phyloP scores from a whole-genome alignment of 2,888 invertebrate genomes.

The Stenoptilia bipunctidactyla region DNA sequence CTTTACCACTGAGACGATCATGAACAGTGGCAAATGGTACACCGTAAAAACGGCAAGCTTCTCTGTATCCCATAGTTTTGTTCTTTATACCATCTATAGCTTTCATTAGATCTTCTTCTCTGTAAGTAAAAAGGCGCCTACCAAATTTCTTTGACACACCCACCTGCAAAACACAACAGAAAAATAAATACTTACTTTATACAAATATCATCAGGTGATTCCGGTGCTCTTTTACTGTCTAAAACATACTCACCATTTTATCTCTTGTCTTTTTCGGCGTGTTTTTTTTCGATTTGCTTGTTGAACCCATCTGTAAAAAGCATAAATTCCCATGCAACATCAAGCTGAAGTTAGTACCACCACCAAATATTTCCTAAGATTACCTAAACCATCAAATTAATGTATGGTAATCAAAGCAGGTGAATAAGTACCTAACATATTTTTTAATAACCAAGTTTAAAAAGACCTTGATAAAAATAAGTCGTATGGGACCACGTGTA shows the following conservation, averaged over 20 bases:
- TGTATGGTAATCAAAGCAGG: background rate
- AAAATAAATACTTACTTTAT: background rate
- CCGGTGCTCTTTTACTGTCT: background rate
- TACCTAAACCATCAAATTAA: background rate
- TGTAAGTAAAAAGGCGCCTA: background rate
- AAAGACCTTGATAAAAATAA: too few species aligned
- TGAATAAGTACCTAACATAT: too few species aligned
- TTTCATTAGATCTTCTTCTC: background rate
- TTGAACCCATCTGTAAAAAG: background rate
- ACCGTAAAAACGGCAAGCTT: slow-evolving; percentile 1
- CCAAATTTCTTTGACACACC: background rate
- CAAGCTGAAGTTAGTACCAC: background rate
- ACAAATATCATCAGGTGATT: background rate
- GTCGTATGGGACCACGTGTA: too few species aligned
- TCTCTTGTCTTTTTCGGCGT: background rate
- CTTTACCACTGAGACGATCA: slow-evolving; percentile 1
- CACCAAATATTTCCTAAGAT: background rate
- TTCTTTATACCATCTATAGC: background rate
- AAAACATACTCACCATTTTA: background rate
- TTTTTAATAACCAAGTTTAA: too few species aligned
- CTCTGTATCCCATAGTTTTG: background rate
- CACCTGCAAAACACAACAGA: too few species aligned
- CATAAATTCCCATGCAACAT: background rate
- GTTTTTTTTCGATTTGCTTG: background rate
- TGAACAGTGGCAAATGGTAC: background rate